Evolutionary conservation across 2,113 vertebrate genomes (phyloP), one percentile per base, ranked within the genome.

Genomic region (Aspidoscelis tigris): DNA sequence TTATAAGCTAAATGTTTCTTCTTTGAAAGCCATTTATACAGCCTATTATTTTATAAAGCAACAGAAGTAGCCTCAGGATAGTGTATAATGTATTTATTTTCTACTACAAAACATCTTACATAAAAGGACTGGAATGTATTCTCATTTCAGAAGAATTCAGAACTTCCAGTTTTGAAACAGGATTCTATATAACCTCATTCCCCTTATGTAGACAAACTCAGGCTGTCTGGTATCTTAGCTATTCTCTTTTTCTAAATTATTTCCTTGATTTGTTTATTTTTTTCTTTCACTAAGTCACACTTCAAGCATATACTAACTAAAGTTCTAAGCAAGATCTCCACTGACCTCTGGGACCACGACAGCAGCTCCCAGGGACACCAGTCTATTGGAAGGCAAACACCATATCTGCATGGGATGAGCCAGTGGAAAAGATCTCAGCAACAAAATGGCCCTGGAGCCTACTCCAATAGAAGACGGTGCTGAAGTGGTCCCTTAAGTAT

Each of bases 1-100:
- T 82, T 47, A 78, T 75, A 84, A 26, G 76, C 74, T 44, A 81
- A 72, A 86, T 20, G 21, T 43, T 69, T 83, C 65, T 85, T 84
- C 65, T 65, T 39, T 83, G 82, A 85, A 87, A 84, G 2, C 69
- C 47, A 53, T 70, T 33, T 58, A 5, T 55, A 69, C 55, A 76
- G 47, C 2, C 1, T 22, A 75, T 61, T 74, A 82, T 61, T 66
- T 83, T 55, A 55, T 39, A 83, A 76, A 83, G 65, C 64, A 76
- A 69, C 43, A 70, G 61, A 81, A 43, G 11, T 43, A 76, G 72
- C 72, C 64, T 81, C 64, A n/a, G 44, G 64, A 53, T 85, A 69
- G 58, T 22, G 5, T 44, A 26, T 68, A 76, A 80, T 58, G 14
- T 76, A 70, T 76, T 76, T 76, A 83, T 83, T 83, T 69, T 80